Percentiles rank a stretch among this genome's conserved stretches.
These are phyloP conservation scores for Horisme vitalbata DNA, from an alignment of 2,888 invertebrate species.

Conservation along the genomic window DNA sequence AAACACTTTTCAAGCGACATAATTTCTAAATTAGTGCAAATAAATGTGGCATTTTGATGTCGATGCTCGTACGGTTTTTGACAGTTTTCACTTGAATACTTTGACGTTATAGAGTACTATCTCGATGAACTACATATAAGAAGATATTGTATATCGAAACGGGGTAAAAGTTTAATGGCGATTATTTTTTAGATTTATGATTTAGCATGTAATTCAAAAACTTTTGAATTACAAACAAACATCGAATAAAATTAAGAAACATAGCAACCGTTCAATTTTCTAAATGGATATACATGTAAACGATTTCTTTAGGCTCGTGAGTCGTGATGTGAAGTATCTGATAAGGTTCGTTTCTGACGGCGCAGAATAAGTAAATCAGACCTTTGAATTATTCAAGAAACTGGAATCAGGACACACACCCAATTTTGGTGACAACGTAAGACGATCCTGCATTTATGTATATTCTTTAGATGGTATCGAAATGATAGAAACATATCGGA, in stretches of 20 bases:
- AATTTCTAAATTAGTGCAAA: too few relatives aligned
- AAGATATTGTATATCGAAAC: too few relatives aligned
- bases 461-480: constrained; percentile 5
- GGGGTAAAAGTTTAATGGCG: too few relatives aligned
- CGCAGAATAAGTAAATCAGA: constrained; percentile 36
- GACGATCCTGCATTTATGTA: constrained; percentile 12
- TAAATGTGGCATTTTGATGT: too few relatives aligned
- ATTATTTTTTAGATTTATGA: too few relatives aligned
- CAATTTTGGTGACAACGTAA: constrained; percentile 27
- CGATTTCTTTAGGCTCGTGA: constrained; percentile 32
- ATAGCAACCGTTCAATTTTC: constrained; percentile 29
- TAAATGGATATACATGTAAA: constrained; percentile 29
- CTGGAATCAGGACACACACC: constrained; percentile 29
- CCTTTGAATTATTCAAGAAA: constrained; percentile 36
- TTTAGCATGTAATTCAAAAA: too few relatives aligned
- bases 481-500: too few relatives aligned
- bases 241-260: constrained; percentile 19
- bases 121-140: too few relatives aligned
- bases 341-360: constrained; percentile 28
- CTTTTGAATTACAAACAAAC: constrained; percentile 3
- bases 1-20: too few relatives aligned
- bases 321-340: constrained; percentile 26
- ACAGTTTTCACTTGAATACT: too few relatives aligned
- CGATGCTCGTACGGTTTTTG: too few relatives aligned
- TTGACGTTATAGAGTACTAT: too few relatives aligned